Conservation (phyloP, 2,797 vertebrate species). For the Bradypus variegatus region DNA sequence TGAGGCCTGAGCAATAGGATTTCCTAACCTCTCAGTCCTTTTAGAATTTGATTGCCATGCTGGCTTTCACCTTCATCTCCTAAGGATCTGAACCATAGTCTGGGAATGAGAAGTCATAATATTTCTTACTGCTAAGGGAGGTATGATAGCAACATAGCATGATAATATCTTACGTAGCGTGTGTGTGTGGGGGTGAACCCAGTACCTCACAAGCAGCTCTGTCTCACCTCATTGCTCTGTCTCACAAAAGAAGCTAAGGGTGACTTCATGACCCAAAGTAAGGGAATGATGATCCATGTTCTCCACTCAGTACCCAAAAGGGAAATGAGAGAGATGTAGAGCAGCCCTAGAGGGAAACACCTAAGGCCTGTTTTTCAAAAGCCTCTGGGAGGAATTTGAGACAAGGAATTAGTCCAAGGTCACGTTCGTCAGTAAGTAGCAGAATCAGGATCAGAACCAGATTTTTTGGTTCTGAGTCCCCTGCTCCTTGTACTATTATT, state of each 20-base stretch:
- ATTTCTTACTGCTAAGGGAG: not conserved
- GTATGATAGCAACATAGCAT: not conserved
- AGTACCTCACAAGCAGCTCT: not conserved
- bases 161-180: not conserved
- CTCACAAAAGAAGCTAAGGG: not conserved
- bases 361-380: not conserved
- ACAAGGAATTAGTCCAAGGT: not conserved
- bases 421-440: not conserved
- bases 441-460: not conserved
- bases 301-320: not conserved
- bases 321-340: not conserved
- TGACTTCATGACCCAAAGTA: not conserved
- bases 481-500: not conserved
- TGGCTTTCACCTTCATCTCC: not conserved
- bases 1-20: not conserved
- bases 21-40: not conserved
- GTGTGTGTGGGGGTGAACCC: too few species aligned
- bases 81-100: not conserved
- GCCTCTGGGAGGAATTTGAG: not conserved
- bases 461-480: not conserved
- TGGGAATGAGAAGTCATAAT: not conserved
- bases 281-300: not conserved
- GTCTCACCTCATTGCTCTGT: not conserved
- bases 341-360: not conserved
- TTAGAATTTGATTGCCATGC: not conserved